phyloP scores from a whole-genome alignment of 2,888 invertebrate species.

The Chouioia cunea region DNA sequence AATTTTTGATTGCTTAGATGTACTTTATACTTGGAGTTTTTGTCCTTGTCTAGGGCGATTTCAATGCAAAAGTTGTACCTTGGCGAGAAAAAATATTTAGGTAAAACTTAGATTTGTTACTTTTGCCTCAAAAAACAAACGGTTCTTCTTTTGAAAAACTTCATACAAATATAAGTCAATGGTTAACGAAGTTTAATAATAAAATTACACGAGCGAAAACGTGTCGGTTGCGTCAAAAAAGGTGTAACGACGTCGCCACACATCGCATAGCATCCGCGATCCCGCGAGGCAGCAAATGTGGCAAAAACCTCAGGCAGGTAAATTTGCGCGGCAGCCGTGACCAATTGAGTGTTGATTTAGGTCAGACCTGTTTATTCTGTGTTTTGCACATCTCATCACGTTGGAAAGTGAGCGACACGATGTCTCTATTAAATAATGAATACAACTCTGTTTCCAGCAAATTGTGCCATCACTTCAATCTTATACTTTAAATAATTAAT shows the following conservation, averaged over 20 bases:
- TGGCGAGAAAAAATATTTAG: too few species aligned
- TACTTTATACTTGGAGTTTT: background rate
- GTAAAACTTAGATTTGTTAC: background rate
- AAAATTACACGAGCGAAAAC: constrained; percentile 14
- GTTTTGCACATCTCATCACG: constrained; percentile 44
- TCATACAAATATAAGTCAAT: background rate
- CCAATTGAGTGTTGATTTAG: constrained; percentile 47
- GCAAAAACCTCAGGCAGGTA: constrained; percentile 37
- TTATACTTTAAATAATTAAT: too few species aligned
- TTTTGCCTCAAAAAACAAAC: background rate
- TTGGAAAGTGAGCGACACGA: constrained; percentile 9
- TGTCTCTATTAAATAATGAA: background rate
- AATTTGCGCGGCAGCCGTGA: constrained; percentile 40
- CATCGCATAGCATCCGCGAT: background rate
- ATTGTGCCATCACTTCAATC: too few species aligned
- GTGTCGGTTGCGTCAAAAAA: constrained; percentile 20
- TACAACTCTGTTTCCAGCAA: too few species aligned
- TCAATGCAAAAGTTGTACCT: too few species aligned
- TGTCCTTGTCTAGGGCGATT: too few species aligned
- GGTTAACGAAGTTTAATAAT: constrained; percentile 11
- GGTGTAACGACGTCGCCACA: background rate
- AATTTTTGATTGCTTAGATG: background rate
- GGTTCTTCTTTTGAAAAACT: background rate
- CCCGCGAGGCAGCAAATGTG: constrained; percentile 14
- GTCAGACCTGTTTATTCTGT: constrained; percentile 34